Evolutionary conservation across 1,140 invertebrate species (phyloP).

Genomic region (Bombus affinis): DNA sequence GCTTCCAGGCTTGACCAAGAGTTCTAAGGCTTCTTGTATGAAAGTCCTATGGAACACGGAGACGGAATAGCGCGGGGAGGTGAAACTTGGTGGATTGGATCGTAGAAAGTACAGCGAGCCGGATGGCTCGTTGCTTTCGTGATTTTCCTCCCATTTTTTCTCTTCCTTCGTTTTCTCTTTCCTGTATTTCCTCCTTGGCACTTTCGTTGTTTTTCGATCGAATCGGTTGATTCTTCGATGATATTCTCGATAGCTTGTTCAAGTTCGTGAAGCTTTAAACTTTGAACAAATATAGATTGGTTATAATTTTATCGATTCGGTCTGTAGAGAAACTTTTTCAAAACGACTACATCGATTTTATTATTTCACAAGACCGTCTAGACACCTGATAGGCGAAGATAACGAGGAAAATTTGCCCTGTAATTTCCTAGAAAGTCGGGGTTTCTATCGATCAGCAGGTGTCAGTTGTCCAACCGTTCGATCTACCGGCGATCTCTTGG

Average conservation of each 20-base stretch:
- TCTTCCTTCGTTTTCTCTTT: background rate
- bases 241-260: too few species aligned
- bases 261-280: background rate
- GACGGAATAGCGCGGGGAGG: constrained; percentile 29
- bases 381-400: constrained; percentile 20
- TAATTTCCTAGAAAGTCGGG: constrained; percentile 30
- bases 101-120: constrained; percentile 10
- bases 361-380: background rate
- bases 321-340: background rate
- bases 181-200: background rate
- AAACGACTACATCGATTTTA: constrained; percentile 5
- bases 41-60: constrained; percentile 17
- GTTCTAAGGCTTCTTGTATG: background rate
- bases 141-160: background rate
- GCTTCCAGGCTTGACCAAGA: too few species aligned
- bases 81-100: constrained; percentile 13
- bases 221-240: background rate
- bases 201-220: too few species aligned
- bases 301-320: too few species aligned
- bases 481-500: background rate
- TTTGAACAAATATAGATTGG: background rate
- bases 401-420: constrained; percentile 41
- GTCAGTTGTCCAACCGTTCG: constrained; percentile 32
- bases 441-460: constrained; percentile 40
- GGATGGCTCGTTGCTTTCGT: background rate